These are phyloP conservation scores for Isichthys henryi DNA, from an alignment of 2,113 vertebrate genomes.

Conservation along the genomic window DNA sequence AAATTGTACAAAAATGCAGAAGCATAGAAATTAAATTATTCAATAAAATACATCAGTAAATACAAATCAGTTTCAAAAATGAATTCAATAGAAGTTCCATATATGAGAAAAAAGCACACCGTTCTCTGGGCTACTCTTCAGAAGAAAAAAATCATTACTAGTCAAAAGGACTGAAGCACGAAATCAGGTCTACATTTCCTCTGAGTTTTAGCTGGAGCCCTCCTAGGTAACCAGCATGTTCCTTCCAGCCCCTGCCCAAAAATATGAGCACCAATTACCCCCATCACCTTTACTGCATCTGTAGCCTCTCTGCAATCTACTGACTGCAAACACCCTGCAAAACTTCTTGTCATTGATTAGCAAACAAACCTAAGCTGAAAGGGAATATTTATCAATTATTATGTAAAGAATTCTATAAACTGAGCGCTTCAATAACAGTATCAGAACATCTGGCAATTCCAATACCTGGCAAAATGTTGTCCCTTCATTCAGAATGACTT, in stretches of 20 bases:
- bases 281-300: neutral
- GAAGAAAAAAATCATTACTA: neutral
- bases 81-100: neutral
- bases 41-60: constrained; percentile 5
- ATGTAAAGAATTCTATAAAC: neutral
- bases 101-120: neutral
- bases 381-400: neutral
- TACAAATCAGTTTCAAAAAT: neutral
- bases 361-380: neutral
- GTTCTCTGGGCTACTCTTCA: neutral
- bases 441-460: neutral
- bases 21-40: neutral
- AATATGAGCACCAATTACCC: neutral
- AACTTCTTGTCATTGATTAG: neutral
- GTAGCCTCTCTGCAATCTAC: neutral
- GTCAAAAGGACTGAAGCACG: neutral
- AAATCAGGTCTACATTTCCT: neutral
- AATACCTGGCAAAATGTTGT: neutral
- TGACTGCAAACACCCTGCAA: neutral
- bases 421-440: neutral
- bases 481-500: neutral
- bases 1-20: constrained; percentile 4
- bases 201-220: neutral
- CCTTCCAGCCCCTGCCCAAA: neutral
- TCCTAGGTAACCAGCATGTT: neutral